Percentiles rank a stretch among this genome's conserved stretches.
phyloP scores from a whole-genome alignment of 1,140 invertebrate genomes.

The Aradophagus sp. region DNA sequence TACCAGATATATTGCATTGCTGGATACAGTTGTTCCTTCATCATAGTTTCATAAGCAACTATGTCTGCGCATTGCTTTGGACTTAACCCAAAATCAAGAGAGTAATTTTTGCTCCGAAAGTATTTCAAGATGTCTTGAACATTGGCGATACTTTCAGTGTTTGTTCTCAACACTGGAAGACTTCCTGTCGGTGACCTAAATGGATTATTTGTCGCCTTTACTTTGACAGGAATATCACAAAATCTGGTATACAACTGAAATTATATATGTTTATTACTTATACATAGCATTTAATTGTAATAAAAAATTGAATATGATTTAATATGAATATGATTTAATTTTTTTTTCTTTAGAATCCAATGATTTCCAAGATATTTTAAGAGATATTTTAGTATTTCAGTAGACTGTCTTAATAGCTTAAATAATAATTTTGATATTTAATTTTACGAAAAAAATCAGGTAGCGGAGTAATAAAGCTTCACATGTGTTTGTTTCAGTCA shows the following conservation, averaged over 20 bases:
- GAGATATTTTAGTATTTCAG: too few relatives aligned
- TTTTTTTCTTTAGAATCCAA: too few relatives aligned
- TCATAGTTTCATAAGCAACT: constrained; percentile 62
- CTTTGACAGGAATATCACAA: constrained; percentile 80
- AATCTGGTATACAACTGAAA: constrained; percentile 85
- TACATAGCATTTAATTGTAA: too few relatives aligned
- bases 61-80: constrained; percentile 63
- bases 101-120: constrained; percentile 76
- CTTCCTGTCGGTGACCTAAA: constrained; percentile 80
- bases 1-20: constrained; percentile 71
- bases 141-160: constrained; percentile 76
- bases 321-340: too few relatives aligned
- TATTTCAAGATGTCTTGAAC: constrained; percentile 81
- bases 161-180: constrained; percentile 82
- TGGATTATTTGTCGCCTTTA: constrained; percentile 81
- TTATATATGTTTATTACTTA: too few relatives aligned
- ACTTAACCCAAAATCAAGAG: constrained; percentile 69
- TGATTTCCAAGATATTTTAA: too few relatives aligned
- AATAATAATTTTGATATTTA: too few relatives aligned
- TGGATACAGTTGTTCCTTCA: constrained; percentile 67
- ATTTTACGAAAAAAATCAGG: too few relatives aligned
- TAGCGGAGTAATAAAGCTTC: too few relatives aligned
- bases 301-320: too few relatives aligned
- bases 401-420: too few relatives aligned
- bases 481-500: too few relatives aligned